These are phyloP conservation scores for Hiodon alosoides DNA, from an alignment of 2,113 vertebrate genomes.

Conservation along the genomic window DNA sequence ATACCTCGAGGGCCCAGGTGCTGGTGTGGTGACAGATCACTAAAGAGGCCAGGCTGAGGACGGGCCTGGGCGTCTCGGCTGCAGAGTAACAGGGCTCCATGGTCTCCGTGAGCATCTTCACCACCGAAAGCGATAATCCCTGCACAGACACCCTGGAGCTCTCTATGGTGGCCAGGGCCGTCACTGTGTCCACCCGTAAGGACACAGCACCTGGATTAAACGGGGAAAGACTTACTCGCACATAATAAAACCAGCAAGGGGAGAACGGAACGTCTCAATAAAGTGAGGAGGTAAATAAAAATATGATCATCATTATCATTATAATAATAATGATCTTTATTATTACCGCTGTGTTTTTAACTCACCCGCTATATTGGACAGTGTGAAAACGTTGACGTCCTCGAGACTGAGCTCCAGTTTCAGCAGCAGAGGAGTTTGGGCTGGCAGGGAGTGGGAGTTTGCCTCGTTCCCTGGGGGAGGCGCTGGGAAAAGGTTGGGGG, in stretches of 20 bases:
- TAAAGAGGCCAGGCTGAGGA: slow-evolving; percentile 70
- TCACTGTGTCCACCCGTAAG: slow-evolving; percentile 75
- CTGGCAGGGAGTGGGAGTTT: not conserved
- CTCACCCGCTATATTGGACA: slow-evolving; percentile 81
- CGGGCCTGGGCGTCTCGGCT: slow-evolving; percentile 62
- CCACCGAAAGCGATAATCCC: slow-evolving; percentile 74
- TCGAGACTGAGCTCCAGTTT: slow-evolving; percentile 84
- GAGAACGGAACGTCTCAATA: not conserved
- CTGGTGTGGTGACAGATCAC: slow-evolving; percentile 73
- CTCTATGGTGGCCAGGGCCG: slow-evolving; percentile 69
- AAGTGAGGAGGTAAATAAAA: not conserved
- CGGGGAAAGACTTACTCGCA: not conserved
- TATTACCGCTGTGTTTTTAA: not conserved
- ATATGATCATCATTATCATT: not conserved
- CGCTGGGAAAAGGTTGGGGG: slow-evolving; percentile 22
- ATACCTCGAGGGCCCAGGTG: slow-evolving; percentile 81
- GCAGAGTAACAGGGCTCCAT: slow-evolving; percentile 81
- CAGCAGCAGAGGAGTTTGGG: slow-evolving; percentile 64
- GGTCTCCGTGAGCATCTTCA: slow-evolving; percentile 78
- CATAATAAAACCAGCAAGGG: not conserved
- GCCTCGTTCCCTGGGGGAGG: slow-evolving; percentile 31
- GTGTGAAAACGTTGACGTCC: slow-evolving; percentile 82
- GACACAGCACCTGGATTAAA: slow-evolving; percentile 71
- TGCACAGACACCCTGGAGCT: slow-evolving; percentile 71
- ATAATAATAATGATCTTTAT: not conserved